Base-by-base conservation (phyloP, 2,888 invertebrate species). In the Palloptera scutellata region DNA sequence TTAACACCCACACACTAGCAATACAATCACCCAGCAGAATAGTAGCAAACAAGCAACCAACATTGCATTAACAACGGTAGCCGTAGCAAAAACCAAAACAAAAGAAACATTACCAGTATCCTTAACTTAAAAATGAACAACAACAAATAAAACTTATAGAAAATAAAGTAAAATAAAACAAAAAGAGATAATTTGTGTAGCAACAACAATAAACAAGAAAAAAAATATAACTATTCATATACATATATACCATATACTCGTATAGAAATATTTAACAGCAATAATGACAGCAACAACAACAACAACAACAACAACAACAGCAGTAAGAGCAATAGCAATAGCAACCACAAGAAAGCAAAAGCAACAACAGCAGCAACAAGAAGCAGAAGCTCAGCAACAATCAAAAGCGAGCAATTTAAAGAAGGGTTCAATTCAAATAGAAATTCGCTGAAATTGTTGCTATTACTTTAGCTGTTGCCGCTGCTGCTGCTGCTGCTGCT, bases 351-450 rank as follows among this genome's bases (percentile, higher is more conserved):
- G 20, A 60, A 59, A 12, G 30, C n/a, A 20, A 64, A 42, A 66
- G 15, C 42, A 64, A 15, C 19, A 48, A 12, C 64, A 48, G 9
- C 51, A 53, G 30, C 15, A 8, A 41, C 48, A 52, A 30, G n/a
- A 45, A 54, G 41, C 51, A 17, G 48, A 15, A 45, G 48, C 60
- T 12, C 43, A 59, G 43, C 12, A 20, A 15, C 15, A 30, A 30
- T 30, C 13, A 20, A 60, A 20, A 60, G 20, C 30, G 55, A 12
- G 45, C 48, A 64, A 64, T 41, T 51, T 17, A 53, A 57, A 20
- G 68, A 74, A 68, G 71, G 68, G 68, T 68, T 42, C 41, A 60
- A 74, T 73, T 77, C 77, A 78, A 53, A 30, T 3, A 48, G 48
- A 48, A 48, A 48, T 12, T 48, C 8, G 48, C 2, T 48, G 48